Conservation (phyloP, 2,797 vertebrate species). For the Anas bernieri region DNA sequence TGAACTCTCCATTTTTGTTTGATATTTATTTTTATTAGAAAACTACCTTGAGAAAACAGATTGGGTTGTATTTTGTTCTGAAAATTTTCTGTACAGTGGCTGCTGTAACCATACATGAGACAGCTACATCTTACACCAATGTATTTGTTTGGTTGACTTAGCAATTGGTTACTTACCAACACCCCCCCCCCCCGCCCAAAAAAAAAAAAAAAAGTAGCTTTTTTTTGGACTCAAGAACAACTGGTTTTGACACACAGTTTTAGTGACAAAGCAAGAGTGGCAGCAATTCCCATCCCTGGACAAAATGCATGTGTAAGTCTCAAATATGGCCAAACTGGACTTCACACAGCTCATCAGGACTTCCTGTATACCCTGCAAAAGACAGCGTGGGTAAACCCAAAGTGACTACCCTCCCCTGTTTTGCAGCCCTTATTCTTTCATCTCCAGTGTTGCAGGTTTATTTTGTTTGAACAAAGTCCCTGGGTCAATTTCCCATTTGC, state of each 20-base stretch:
- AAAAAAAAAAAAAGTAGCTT: not conserved
- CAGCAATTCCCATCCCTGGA: not conserved
- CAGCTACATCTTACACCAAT: not conserved
- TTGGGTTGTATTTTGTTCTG: not conserved
- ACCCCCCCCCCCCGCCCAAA: not conserved
- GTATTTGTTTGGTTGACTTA: not conserved
- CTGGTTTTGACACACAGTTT: not conserved
- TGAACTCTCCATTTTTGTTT: not conserved
- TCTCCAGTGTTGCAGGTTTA: slow-evolving; percentile 80
- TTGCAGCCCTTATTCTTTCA: slow-evolving; percentile 73
- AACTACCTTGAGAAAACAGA: not conserved
- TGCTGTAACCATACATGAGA: not conserved
- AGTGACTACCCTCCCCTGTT: slow-evolving; percentile 5
- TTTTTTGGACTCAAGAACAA: not conserved
- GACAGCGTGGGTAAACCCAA: not conserved
- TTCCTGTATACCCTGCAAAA: not conserved
- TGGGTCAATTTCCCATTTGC: slow-evolving; percentile 97
- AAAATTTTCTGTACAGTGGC: not conserved
- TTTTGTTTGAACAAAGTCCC: slow-evolving; percentile 79
- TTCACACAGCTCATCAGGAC: not conserved
- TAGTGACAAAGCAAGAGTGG: not conserved
- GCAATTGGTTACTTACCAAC: not conserved
- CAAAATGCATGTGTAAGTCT: not conserved
- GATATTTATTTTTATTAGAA: not conserved
- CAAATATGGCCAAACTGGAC: not conserved